These are phyloP conservation scores for Mantis religiosa DNA, from an alignment of 2,888 invertebrate species.

Conservation along the genomic window DNA sequence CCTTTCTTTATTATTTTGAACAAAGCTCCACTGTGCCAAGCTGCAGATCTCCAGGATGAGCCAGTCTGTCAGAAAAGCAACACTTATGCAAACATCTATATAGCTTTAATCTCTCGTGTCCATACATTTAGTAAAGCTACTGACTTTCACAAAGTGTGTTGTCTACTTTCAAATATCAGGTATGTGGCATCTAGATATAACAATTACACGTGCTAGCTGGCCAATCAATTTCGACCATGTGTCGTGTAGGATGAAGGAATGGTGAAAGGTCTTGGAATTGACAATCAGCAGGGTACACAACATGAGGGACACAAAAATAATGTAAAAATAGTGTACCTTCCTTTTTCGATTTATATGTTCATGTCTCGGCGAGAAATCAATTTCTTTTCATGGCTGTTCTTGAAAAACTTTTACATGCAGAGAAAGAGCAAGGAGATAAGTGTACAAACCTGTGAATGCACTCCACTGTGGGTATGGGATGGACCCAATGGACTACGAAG, in stretches of 20 bases:
- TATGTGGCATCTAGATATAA: not conserved
- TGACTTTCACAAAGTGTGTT: not conserved
- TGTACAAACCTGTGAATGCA: constrained; percentile 33
- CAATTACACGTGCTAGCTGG: constrained; percentile 5
- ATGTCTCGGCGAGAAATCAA: not conserved
- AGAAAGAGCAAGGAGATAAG: constrained; percentile 33
- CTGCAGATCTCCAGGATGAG: not conserved
- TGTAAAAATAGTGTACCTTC: constrained; percentile 12
- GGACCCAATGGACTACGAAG: not conserved
- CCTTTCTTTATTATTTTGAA: constrained; percentile 5
- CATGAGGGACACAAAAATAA: constrained; percentile 11
- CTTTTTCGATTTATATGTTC: not conserved
- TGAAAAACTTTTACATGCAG: constrained; percentile 12
- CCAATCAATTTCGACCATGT: not conserved
- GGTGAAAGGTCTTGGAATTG: not conserved
- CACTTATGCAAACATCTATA: constrained; percentile 14
- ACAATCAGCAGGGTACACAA: constrained; percentile 14
- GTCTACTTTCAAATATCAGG: not conserved
- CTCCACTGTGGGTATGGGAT: not conserved
- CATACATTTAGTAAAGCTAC: not conserved
- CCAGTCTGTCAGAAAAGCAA: constrained; percentile 15
- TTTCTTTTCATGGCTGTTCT: not conserved
- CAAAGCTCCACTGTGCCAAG: not conserved
- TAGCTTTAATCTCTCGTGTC: not conserved
- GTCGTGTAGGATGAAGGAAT: not conserved